A percentile compares a stretch with the other conserved stretches of the same genome.
These are phyloP conservation scores for Corythucha ciliata DNA, from an alignment of 2,888 invertebrate species.

Conservation along the genomic window DNA sequence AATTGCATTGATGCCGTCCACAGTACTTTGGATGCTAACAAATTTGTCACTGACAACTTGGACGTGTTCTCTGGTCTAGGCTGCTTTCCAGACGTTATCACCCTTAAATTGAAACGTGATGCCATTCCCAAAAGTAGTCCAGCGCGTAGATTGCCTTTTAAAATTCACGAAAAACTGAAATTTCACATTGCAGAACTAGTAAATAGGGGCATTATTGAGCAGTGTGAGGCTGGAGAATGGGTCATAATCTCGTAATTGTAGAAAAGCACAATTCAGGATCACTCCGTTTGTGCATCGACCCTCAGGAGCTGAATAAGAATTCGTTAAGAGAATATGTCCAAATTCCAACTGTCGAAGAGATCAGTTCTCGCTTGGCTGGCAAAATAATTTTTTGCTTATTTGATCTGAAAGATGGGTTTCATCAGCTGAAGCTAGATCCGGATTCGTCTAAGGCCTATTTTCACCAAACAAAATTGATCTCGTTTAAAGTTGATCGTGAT, in stretches of 20 bases:
- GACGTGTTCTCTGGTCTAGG: constrained; percentile 9
- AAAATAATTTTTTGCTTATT: constrained; percentile 21
- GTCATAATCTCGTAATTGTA: constrained; percentile 24
- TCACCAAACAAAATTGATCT: too few relatives aligned
- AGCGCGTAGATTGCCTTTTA: constrained; percentile 2
- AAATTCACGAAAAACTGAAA: not conserved
- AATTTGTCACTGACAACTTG: not conserved
- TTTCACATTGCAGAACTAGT: not conserved
- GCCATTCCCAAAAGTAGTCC: constrained; percentile 6
- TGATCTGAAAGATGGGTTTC: constrained; percentile 25
- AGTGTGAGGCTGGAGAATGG: constrained; percentile 17
- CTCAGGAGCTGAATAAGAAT: constrained; percentile 28
- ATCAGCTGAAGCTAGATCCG: constrained; percentile 16
- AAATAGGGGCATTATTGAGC: not conserved
- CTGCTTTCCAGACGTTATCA: not conserved
- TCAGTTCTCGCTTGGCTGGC: constrained; percentile 12
- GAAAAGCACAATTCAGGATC: constrained; percentile 27
- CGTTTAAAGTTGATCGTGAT: too few relatives aligned
- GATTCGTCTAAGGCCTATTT: too few relatives aligned
- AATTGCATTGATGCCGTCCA: not conserved
- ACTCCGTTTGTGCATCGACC: constrained; percentile 29
- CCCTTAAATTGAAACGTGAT: not conserved
- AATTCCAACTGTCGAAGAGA: constrained; percentile 26
- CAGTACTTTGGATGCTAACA: not conserved
- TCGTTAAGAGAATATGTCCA: constrained; percentile 21